Base-by-base conservation (phyloP, 2,797 vertebrate species). In the Xenops minutus region DNA sequence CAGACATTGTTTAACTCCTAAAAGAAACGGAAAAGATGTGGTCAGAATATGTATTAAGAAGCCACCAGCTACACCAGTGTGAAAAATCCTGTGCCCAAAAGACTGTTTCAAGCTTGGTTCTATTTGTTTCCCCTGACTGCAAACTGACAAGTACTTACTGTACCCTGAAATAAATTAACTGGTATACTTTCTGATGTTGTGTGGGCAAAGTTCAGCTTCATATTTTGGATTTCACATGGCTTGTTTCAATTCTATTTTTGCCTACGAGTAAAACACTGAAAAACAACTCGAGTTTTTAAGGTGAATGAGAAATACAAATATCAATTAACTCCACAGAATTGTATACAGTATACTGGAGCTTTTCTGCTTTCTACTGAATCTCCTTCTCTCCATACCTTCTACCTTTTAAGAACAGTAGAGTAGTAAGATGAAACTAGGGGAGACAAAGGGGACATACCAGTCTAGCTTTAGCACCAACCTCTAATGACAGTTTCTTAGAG, bases 1-100 rank as follows among this genome's bases (percentile, higher is more conserved):
- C 98, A 98, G 26, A 96, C 67, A 56, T 93, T 97, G 72, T 97
- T 96, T 82, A 98, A 86, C 44, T 98, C 98, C 98, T 98, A 81
- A 68, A 80, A 92, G 9, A 71, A 58, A 24, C 9, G 11, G 11
- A 63, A 68, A 71, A 92, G 4, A 54, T 52, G 7, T 21, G 5
- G 32, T 68, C 26, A 85, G 37, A 90, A 59, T 2, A 23, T 0
- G 2, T 6, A 27, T 26, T 29, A 37, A 79, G 32, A 15, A 56
- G 17, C 6, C 15, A 64, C 5, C 26, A 79, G 22, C 30, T 75
- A 77, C 48, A 61, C 32, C 29, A 54, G 2, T 7, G 5, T 12
- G 3, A 37, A 24, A 8, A 55, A 52, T 13, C 34, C 27, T 12
- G 8, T 16, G 43, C 44, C 36, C 32, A 32, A 54, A 80, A 59